Conservation (phyloP, 2,888 invertebrate genomes). For the Thera britannica region DNA sequence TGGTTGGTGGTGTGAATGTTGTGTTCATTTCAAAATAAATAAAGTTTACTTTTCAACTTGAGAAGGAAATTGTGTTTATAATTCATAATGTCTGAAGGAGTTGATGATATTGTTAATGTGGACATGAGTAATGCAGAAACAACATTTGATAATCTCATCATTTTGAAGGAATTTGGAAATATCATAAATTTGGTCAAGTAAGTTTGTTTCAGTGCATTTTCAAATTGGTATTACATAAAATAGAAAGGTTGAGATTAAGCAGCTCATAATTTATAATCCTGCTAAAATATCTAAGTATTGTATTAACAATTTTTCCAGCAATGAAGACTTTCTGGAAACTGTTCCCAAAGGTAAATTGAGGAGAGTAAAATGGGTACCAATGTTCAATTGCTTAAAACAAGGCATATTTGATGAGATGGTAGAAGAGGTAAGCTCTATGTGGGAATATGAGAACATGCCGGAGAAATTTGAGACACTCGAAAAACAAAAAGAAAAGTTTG, state of each 20-base stretch:
- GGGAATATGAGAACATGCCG: constrained; percentile 76
- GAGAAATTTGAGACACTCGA: constrained; percentile 69
- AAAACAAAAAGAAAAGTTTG: constrained; percentile 72
- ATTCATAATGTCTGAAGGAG: constrained; percentile 59
- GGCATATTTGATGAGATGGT: constrained; percentile 72
- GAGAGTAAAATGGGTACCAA: constrained; percentile 76
- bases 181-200: constrained; percentile 74
- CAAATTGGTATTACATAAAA: no score
- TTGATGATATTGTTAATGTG: constrained; percentile 52
- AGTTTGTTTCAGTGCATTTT: constrained; percentile 25
- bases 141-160: constrained; percentile 71
- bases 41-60: not conserved
- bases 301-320: constrained; percentile 50
- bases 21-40: not conserved
- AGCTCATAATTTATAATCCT: not conserved
- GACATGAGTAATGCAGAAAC: constrained; percentile 63
- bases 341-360: constrained; percentile 72
- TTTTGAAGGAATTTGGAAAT: constrained; percentile 74
- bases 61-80: not conserved
- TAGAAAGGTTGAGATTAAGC: not conserved
- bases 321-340: constrained; percentile 76
- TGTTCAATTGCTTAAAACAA: constrained; percentile 75
- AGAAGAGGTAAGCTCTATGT: constrained; percentile 73
- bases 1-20: no score
- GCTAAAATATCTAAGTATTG: not conserved